Conservation (phyloP, 2,888 invertebrate species). For the Schizotus pectinicornis region DNA sequence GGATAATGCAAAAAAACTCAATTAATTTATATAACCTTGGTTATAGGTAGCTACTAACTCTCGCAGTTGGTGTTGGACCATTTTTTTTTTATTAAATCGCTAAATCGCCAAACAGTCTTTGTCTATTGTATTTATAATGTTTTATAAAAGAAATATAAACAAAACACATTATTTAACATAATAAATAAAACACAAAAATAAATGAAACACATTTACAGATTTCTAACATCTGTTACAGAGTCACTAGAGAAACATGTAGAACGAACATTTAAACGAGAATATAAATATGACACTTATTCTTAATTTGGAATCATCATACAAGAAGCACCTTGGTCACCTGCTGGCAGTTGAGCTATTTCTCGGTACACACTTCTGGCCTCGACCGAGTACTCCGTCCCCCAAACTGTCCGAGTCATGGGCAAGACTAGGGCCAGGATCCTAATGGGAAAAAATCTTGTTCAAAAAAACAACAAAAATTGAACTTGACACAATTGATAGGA, state of each 20-base stretch:
- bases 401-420: constrained; percentile 30
- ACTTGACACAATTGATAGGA: background rate
- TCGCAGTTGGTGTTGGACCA: background rate
- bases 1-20: too few species aligned
- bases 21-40: too few species aligned
- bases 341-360: constrained; percentile 35
- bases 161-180: too few species aligned
- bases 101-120: too few species aligned
- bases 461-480: background rate
- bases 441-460: too few species aligned
- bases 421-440: constrained; percentile 50
- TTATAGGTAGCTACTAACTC: too few species aligned
- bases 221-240: constrained; percentile 20
- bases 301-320: constrained; percentile 3
- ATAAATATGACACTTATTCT: constrained; percentile 25
- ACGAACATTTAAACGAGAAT: constrained; percentile 35
- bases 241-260: constrained; percentile 28
- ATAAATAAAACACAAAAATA: too few species aligned
- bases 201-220: background rate
- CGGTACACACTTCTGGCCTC: constrained; percentile 42
- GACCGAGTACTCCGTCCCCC: constrained; percentile 35
- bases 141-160: background rate
- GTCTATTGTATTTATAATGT: constrained; percentile 11
- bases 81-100: constrained; percentile 4
- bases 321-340: constrained; percentile 49